Base-by-base conservation (phyloP, 1,140 invertebrate species). In the Eciton burchellii region DNA sequence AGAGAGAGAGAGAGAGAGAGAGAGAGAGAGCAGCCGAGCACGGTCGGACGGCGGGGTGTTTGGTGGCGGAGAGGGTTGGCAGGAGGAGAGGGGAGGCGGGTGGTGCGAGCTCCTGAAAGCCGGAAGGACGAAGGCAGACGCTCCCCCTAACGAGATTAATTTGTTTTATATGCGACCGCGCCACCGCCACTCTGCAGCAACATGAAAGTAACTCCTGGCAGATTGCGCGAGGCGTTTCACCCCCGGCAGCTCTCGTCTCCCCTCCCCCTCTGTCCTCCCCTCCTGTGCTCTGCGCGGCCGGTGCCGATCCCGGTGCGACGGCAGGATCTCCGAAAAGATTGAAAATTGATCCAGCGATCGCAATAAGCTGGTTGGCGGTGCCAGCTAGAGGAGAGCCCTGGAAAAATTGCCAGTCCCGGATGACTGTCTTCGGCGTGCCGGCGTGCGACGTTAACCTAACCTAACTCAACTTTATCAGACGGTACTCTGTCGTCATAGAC, bases 121-220 rank as follows among this genome's bases (percentile, higher is more conserved):
- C 81, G 68, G 84, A 84, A 90, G 87, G 85, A 87, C 83, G 83
- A 90, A 90, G 87, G 86, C 82, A 88, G 89, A 88, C 88, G 87
- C 88, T 88, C 72, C 84, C 86, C 88, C 89, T 92, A 92, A 92
- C 90, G 91, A 92, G 91, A 92, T 92, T 92, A 92, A 92, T 92
- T 92, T 92, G 91, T 92, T 92, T 92, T 91, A 92, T 91, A 91
- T 89, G 89, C 90, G 89, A 90, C 89, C 83, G 86, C 89, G 86
- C 83, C 89, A 89, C 88, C 88, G 87, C 85, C 89, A 89, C 89
- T 89, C 84, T 85, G 87, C 84, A 87, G 88, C 68, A 85, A 89
- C 86, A 88, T 89, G 90, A 91, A 90, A 92, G 89, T 89, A 89
- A 91, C 90, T 92, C 83, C 88, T 90, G 86, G 88, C 91, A 91